Conservation (phyloP, 2,797 vertebrate genomes). For the Melanitta fusca region DNA sequence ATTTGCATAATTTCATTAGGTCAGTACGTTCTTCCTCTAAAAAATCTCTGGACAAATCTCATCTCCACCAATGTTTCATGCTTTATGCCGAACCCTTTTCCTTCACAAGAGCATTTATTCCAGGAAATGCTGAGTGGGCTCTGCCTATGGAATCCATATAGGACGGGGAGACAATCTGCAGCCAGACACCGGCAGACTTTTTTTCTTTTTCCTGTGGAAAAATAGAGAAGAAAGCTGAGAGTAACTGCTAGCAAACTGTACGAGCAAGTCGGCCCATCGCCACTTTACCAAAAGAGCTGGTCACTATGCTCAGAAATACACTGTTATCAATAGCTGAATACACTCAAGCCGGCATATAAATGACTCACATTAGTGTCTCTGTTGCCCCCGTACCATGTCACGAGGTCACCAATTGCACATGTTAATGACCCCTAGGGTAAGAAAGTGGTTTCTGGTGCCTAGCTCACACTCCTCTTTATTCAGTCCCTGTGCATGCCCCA, state of each 20-base stretch:
- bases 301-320: not conserved
- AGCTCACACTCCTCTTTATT: slow-evolving; percentile 13
- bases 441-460: not conserved
- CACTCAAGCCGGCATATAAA: not conserved
- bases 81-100: not conserved
- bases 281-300: not conserved
- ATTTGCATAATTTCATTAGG: not conserved
- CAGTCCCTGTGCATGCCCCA: slow-evolving; percentile 8
- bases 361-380: not conserved
- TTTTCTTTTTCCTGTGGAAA: not conserved
- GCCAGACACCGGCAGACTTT: not conserved
- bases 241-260: not conserved
- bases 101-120: not conserved
- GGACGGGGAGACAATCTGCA: not conserved
- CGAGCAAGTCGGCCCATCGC: rapidly evolving
- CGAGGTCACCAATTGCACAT: slow-evolving; percentile 42
- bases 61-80: not conserved
- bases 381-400: slow-evolving; percentile 18
- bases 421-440: slow-evolving; percentile 47
- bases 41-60: not conserved
- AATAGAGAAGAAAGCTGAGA: not conserved
- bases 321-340: not conserved
- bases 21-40: not conserved
- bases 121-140: not conserved
- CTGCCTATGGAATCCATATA: rapidly evolving